Evolutionary conservation across 2,888 invertebrate genomes (phyloP).

Genomic region (Tiliacea citrago): DNA sequence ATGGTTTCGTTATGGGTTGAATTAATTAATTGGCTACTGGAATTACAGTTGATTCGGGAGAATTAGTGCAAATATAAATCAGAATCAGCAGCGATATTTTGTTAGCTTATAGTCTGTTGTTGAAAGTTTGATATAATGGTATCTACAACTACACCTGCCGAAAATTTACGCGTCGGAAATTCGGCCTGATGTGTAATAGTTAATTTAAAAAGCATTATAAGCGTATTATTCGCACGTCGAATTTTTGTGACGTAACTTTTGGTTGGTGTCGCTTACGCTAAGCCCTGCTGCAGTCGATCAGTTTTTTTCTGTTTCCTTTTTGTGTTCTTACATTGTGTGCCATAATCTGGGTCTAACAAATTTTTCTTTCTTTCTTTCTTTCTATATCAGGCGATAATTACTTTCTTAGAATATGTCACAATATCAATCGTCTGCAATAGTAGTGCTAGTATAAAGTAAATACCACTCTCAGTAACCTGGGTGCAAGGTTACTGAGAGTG

Average conservation of each 20-base stretch:
- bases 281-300: background rate
- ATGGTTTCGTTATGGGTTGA: slow-evolving; percentile 13
- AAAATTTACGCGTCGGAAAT: background rate
- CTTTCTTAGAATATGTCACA: no score
- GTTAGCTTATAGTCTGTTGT: background rate
- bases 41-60: slow-evolving; percentile 6
- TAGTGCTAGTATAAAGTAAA: no score
- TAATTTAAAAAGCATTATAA: background rate
- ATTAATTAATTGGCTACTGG: background rate
- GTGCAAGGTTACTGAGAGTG: no score
- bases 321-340: no score
- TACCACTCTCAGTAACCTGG: no score
- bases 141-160: background rate
- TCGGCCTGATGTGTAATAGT: background rate
- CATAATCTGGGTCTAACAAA: no score
- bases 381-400: no score
- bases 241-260: background rate
- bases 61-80: background rate
- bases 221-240: no score
- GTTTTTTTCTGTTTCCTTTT: no score
- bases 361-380: no score
- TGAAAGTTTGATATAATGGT: background rate
- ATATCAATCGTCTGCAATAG: no score
- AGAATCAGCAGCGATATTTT: background rate
- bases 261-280: background rate